Evolutionary conservation across 2,888 invertebrate genomes (phyloP), one percentile per base, ranked within the genome.

Genomic region (Saturnia japonica): DNA sequence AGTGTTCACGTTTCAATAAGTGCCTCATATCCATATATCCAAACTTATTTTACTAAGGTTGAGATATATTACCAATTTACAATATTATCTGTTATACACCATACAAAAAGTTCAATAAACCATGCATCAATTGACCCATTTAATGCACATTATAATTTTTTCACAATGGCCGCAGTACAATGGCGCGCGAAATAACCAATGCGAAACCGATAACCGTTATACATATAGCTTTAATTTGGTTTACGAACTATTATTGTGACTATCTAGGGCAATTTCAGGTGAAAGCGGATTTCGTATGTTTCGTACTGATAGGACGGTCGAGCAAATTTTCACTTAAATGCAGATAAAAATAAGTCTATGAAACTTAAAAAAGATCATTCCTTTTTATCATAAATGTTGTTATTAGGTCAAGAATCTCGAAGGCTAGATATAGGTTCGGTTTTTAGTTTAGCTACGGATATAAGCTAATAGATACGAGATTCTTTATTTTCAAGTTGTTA

Each of bases 141-240:
- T 64, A 19, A 64, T 40, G 22, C 64, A 64, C 40, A 64, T 64
- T 40, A 51, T 51, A 19, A 57, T 25, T 57, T 57, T 64, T 64
- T 34, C 64, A 64, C 34, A 64, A 57, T 57, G 57, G 47, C 45
- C 34, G 14, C n/a, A 7, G 28, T 16, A 71, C 71, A 69, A 72
- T 69, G 51, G 69, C 69, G 71, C 67, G 70, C 43, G 54, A 68
- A 72, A 72, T 70, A 68, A 64, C 40, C 40, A 40, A 64, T 64
- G 64, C 64, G 64, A 68, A 66, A 68, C 64, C 66, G 64, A 51
- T 71, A 28, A 64, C 64, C 71, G 68, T 68, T 71, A 71, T 68
- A 43, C n/a, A n/a, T 43, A 45, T 71, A 68, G 66, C 25, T 51
- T 68, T 66, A 51, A 68, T 66, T 71, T 68, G 42, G 51, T 68